Base-by-base conservation (phyloP, 1,140 invertebrate species). In the Acyrthosiphon pisum region DNA sequence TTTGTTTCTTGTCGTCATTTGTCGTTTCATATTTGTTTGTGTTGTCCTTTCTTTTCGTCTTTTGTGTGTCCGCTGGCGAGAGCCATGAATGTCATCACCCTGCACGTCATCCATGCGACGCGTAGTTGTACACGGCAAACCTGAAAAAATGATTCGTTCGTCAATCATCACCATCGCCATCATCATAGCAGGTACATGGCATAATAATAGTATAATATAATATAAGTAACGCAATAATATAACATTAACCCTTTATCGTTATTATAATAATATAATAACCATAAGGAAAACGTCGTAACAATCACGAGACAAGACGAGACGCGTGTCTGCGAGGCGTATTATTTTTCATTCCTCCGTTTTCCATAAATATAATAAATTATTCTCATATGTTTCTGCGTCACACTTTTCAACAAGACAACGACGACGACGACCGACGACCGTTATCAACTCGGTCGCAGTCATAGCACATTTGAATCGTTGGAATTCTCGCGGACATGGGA, bases 401-500 rank as follows among this genome's bases (percentile, higher is more conserved):
- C 84, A 46, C 84, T 41, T 86, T 86, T 46, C n/a, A 44, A 44
- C 37, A 26, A 4, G 14, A n/a, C 60, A 14, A 68, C 56, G 7
- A 60, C 56, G 7, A 60, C 56, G 18, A n/a, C 60, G 11, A n/a
- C 30, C n/a, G 14, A n/a, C 22, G 83, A 14, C 41, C 23, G 41
- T 44, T 41, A 84, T 44, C 37, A 41, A 83, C 8, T 37, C 18
- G 6, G 7, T 6, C 7, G 35, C 22, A 41, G 8, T 23, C 8
- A 6, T 23, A 83, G 9, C 2, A 22, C 14, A 41, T 20, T 23
- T 30, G 41, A 84, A 86, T 86, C 26, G 26, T 86, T 30, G 46
- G 30, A 89, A 53, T 53, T 89, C 23, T 89, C 35, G n/a, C 22
- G 22, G 50, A 89, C 88, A 56, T 35, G 88, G 50, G 88, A 89